Evolutionary conservation across 2,113 vertebrate species (phyloP), one percentile per base, ranked within the genome.

Genomic region (Aix galericulata): DNA sequence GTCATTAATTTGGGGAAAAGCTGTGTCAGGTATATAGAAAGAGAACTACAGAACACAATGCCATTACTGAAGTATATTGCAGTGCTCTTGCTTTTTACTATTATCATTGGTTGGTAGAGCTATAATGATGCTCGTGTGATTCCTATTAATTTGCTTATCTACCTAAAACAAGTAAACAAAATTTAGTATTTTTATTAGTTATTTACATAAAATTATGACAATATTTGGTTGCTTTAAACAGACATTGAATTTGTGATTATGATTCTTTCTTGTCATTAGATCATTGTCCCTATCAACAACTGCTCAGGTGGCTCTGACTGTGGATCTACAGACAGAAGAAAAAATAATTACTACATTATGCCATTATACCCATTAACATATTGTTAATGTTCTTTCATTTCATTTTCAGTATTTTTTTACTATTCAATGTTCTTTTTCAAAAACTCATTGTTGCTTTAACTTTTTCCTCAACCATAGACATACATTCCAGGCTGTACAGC

Each of bases 1-100:
- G 46, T 63, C 68, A 88, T 77, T 93, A 86, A 64, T 94, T 86
- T 92, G n/a, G 69, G 16, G 77, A 82, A 83, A 86, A 95, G 23
- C 53, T 88, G 23, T 68, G 52, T 91, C 69, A 86, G 69, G 53
- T 88, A 11, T 84, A 40, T 40, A 40, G 46, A 48, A 26, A 50
- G 7, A 68, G 48, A 92, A 23, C 42, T 90, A 46, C 38, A 90
- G 68, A 91, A 78, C 29, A 74, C 87, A 67, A 58, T 63, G 60
- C 32, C 31, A 52, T 83, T 58, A 77, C 40, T 73, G 31, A 52
- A 82, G 53, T 86, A 31, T 88, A 89, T 85, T 91, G 46, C 59
- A 77, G 38, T 64, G 85, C 59, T 89, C 42, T 93, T 82, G 55
- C 27, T 86, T 91, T 91, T 93, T 78, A 44, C 44, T 95, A 3